Conservation (phyloP, 2,888 invertebrate genomes). For the Drosophila histrio region DNA sequence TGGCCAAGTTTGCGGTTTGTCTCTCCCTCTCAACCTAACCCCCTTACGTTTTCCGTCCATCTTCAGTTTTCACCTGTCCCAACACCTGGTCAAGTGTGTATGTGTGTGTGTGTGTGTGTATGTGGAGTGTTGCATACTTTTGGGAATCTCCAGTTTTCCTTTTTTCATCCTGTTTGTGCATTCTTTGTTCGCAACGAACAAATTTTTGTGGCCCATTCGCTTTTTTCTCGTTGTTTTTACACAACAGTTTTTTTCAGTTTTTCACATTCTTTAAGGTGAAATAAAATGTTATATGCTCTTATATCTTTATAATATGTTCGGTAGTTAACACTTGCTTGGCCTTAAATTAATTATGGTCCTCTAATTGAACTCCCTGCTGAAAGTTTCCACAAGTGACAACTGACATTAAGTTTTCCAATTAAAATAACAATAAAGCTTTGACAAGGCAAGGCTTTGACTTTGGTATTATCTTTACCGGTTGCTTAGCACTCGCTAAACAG, state of each 20-base stretch:
- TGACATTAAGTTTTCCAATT: slow-evolving; percentile 75
- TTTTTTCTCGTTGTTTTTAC: slow-evolving; percentile 27
- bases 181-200: slow-evolving; percentile 27
- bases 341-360: slow-evolving; percentile 49
- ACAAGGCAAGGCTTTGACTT: slow-evolving; percentile 18
- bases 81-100: slow-evolving; percentile 57
- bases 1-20: slow-evolving; percentile 57
- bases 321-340: slow-evolving; percentile 33
- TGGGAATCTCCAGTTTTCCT: slow-evolving; percentile 23
- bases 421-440: slow-evolving; percentile 74
- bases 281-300: not conserved
- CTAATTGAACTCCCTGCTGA: slow-evolving; percentile 40
- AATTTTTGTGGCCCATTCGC: slow-evolving; percentile 55
- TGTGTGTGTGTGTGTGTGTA: slow-evolving; percentile 18
- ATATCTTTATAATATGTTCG: slow-evolving; percentile 8
- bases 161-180: slow-evolving; percentile 7
- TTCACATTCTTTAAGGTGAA: slow-evolving; percentile 21
- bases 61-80: slow-evolving; percentile 38
- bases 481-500: slow-evolving; percentile 47
- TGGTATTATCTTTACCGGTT: slow-evolving; percentile 43
- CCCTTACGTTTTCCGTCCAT: not conserved
- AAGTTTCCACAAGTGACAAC: slow-evolving; percentile 11
- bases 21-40: slow-evolving; percentile 3
- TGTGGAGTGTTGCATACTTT: slow-evolving; percentile 70
- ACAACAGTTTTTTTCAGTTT: slow-evolving; percentile 38